Base-by-base conservation (phyloP, 2,113 vertebrate genomes). In the Probosciger aterrimus region DNA sequence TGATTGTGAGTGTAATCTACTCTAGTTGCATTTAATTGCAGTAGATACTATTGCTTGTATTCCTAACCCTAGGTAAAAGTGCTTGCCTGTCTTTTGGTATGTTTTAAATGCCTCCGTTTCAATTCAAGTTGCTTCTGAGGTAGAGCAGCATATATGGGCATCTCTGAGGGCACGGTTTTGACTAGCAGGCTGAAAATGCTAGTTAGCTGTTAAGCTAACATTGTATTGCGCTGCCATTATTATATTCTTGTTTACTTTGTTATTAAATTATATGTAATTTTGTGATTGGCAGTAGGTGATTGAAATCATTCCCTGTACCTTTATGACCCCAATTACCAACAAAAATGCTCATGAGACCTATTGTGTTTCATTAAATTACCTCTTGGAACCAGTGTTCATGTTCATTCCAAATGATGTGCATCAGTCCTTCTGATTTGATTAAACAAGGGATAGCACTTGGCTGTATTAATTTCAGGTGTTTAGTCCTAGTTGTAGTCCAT, bases 281-380 rank as follows among this genome's bases (percentile, higher is more conserved):
- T 63, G n/a, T 62, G 50, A 74, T 90, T 59, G 79, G 39, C 71
- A 85, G 37, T 74, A 75, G 46, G 47, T 82, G 93, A 69, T 24
- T 52, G 87, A 96, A 92, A 88, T 88, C 8, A 49, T 90, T 77
- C 71, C 85, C 37, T 81, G 41, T 63, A 67, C 85, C 68, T 86
- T 85, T 87, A 69, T 95, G 68, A 23, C 49, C 46, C 44, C 93
- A 80, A 94, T 94, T 83, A 62, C 28, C 63, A 70, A 63, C 18
- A 77, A 30, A 96, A 93, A 86, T 81, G 53, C 55, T 94, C 79
- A 60, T 31, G 82, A 92, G 90, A 86, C 90, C 53, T 93, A 11
- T 79, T 77, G n/a, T 79, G 84, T 91, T 77, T 93, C 83, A 84
- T 92, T 89, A 70, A 84, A 43, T 89, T 93, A 46, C 68, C 68